Evolutionary conservation across 1,140 invertebrate species (phyloP).

Genomic region (Cardiocondyla obscurior): DNA sequence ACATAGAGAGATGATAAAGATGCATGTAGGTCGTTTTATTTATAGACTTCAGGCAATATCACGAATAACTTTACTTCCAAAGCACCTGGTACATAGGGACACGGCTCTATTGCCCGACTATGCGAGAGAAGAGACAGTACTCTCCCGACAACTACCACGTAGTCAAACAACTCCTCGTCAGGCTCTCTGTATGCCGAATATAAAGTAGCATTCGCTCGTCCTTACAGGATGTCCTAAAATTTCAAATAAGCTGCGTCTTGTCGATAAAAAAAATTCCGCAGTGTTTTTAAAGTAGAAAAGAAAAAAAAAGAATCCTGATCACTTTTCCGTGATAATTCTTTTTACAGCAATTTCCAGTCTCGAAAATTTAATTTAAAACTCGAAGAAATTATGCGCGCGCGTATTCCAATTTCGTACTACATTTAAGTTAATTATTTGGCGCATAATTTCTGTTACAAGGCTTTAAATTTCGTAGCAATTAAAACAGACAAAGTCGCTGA

Average conservation of each 20-base stretch:
- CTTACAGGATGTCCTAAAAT: constrained; percentile 32
- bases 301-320: too few species aligned
- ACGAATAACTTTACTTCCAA: constrained; percentile 40
- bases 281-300: not conserved
- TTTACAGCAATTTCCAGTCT: not conserved
- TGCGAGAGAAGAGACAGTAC: constrained; percentile 42
- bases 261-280: not conserved
- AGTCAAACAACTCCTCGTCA: constrained; percentile 57
- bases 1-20: constrained; percentile 29
- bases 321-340: not conserved
- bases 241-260: not conserved
- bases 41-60: constrained; percentile 42
- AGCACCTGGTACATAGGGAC: constrained; percentile 45
- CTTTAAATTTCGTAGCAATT: too few species aligned
- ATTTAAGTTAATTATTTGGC: constrained; percentile 3
- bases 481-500: too few species aligned
- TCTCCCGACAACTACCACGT: constrained; percentile 50
- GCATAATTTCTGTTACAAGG: too few species aligned
- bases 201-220: constrained; percentile 63
- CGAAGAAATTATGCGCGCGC: too few species aligned
- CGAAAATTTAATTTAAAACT: not conserved
- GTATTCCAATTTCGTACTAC: too few species aligned
- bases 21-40: constrained; percentile 51
- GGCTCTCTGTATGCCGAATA: constrained; percentile 69
- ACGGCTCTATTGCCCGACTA: constrained; percentile 24